A percentile compares a stretch with the other conserved stretches of the same genome.
phyloP scores from a whole-genome alignment of 2,797 vertebrate genomes.

The Peromyscus attwateri region DNA sequence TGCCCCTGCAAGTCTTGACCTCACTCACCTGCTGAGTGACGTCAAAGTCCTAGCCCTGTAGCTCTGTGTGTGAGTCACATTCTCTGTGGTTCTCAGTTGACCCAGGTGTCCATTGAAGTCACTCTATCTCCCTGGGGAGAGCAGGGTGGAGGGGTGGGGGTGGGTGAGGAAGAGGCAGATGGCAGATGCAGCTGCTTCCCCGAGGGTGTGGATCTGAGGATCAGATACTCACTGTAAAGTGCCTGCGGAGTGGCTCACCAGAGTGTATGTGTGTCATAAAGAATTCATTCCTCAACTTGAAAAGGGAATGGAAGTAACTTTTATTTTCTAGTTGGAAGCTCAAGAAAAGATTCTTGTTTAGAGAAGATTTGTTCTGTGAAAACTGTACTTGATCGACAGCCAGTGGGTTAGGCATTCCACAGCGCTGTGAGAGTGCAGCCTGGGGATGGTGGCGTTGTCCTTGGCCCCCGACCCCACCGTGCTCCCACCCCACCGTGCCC shows the following conservation, averaged over 20 bases:
- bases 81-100: background rate
- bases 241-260: background rate
- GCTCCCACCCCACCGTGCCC: too few relatives aligned
- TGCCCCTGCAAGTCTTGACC: background rate
- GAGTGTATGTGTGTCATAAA: background rate
- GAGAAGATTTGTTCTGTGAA: background rate
- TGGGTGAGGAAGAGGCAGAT: constrained; percentile 10
- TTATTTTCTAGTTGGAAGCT: background rate
- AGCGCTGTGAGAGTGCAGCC: background rate
- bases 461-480: too few relatives aligned
- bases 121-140: background rate
- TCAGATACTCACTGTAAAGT: background rate
- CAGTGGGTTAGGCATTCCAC: background rate
- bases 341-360: background rate
- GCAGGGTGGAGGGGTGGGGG: background rate
- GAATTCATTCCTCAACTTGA: background rate
- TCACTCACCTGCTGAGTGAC: background rate
- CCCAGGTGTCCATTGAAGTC: background rate
- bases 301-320: constrained; percentile 20
- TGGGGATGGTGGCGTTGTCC: background rate
- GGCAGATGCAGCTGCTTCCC: background rate
- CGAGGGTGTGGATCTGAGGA: background rate
- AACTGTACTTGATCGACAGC: background rate
- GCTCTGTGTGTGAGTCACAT: background rate
- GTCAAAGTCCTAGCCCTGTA: background rate